phyloP scores from a whole-genome alignment of 2,888 invertebrate genomes.

The Neoscelio sp. region DNA sequence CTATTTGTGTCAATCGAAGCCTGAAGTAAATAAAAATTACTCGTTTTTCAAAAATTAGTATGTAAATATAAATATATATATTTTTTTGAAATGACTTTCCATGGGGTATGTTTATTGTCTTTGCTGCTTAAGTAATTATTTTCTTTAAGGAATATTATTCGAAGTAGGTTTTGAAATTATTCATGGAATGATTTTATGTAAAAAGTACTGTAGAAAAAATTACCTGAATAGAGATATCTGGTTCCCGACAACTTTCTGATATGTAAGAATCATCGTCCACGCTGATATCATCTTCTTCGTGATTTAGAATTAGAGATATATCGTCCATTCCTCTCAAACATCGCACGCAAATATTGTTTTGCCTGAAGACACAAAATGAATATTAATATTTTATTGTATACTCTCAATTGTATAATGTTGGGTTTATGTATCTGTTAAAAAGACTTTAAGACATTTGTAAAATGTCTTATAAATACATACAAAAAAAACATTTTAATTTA shows the following conservation, averaged over 20 bases:
- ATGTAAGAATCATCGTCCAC: conserved; percentile 83
- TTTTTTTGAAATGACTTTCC: too few species aligned
- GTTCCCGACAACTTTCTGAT: conserved; percentile 70
- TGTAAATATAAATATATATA: too few species aligned
- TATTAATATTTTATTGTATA: conserved; percentile 27
- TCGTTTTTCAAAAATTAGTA: conserved; percentile 3
- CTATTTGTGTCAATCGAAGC: conserved; percentile 74
- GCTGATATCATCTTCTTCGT: conserved; percentile 89
- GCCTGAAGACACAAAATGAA: conserved; percentile 84
- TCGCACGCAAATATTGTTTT: conserved; percentile 92
- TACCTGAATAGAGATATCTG: conserved; percentile 77
- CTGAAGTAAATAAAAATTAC: conserved; percentile 79
- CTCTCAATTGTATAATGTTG: too few species aligned
- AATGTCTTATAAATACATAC: too few species aligned
- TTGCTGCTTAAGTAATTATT: not conserved
- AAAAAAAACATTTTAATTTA: too few species aligned
- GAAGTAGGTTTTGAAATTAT: conserved; percentile 46
- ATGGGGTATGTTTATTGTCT: too few species aligned
- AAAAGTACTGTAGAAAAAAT: conserved; percentile 18
- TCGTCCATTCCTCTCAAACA: conserved; percentile 89
- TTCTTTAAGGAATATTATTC: not conserved
- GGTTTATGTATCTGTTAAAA: too few species aligned
- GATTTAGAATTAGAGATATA: conserved; percentile 88
- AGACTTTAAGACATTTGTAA: too few species aligned
- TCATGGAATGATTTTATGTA: not conserved